These are phyloP conservation scores for Mythimna pallens DNA, from an alignment of 2,888 invertebrate genomes.

Conservation along the genomic window DNA sequence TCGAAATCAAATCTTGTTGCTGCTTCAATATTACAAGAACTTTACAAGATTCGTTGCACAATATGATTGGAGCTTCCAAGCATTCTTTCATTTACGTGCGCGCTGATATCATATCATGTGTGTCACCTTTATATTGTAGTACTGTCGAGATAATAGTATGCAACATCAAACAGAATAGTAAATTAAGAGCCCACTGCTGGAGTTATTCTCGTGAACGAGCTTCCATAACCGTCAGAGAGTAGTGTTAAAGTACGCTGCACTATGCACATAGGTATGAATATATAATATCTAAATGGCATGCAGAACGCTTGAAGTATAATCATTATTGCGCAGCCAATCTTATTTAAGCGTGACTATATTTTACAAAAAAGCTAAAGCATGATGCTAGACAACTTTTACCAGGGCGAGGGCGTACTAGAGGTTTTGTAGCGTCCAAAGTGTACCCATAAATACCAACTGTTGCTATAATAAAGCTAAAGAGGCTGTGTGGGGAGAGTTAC, in stretches of 20 bases:
- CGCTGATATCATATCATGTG: slow-evolving; percentile 78
- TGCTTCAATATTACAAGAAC: slow-evolving; percentile 91
- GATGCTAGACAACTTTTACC: slow-evolving; percentile 90
- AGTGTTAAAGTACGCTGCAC: slow-evolving; percentile 88
- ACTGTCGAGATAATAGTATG: slow-evolving; percentile 66
- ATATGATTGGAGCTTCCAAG: slow-evolving; percentile 90
- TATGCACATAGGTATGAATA: slow-evolving; percentile 90
- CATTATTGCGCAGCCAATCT: slow-evolving; percentile 91
- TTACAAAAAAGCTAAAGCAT: slow-evolving; percentile 91
- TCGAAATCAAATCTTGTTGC: slow-evolving; percentile 87
- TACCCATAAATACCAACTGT: slow-evolving; percentile 89
- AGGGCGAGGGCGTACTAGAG: slow-evolving; percentile 90
- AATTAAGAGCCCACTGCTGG: slow-evolving; percentile 75
- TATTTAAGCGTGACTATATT: slow-evolving; percentile 91
- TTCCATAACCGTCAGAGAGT: slow-evolving; percentile 87
- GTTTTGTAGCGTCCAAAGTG: slow-evolving; percentile 89
- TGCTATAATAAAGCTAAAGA: slow-evolving; percentile 88
- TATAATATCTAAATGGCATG: slow-evolving; percentile 91
- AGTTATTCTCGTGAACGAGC: slow-evolving; percentile 83
- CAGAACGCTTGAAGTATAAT: slow-evolving; percentile 91
- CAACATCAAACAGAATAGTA: slow-evolving; percentile 72
- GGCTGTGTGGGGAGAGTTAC: slow-evolving; percentile 87
- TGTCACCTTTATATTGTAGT: slow-evolving; percentile 90
- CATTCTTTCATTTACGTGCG: slow-evolving; percentile 87
- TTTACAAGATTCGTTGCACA: slow-evolving; percentile 91